Conservation (phyloP, 2,113 vertebrate genomes). For the Paedocypris sp. region DNA sequence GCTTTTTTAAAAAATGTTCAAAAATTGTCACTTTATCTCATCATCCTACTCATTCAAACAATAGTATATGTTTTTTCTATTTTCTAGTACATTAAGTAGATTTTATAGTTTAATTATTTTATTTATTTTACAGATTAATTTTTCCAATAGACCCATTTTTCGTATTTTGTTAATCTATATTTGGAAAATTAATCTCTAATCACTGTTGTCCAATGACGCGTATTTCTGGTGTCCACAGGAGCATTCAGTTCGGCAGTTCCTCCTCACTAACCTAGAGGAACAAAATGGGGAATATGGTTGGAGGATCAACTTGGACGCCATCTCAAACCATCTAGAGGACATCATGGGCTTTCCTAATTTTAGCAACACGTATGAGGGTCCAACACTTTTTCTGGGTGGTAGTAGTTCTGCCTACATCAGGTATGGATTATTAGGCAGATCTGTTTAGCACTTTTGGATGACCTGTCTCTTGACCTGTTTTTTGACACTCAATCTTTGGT, state of each 20-base stretch:
- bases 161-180: no score
- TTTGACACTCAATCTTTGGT: not conserved
- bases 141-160: no score
- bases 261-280: slow-evolving; percentile 86
- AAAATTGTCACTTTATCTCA: no score
- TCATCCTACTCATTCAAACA: no score
- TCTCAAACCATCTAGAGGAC: slow-evolving; percentile 66
- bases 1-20: no score
- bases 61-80: no score
- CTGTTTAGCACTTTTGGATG: no score
- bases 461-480: not conserved
- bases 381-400: slow-evolving; percentile 81
- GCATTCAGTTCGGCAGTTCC: slow-evolving; percentile 71
- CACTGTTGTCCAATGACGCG: not conserved
- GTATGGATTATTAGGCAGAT: slow-evolving; percentile 46
- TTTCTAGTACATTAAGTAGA: no score
- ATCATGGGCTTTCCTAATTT: slow-evolving; percentile 73
- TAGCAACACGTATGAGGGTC: slow-evolving; percentile 63
- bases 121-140: no score
- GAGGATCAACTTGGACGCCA: slow-evolving; percentile 82
- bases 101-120: no score
- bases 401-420: slow-evolving; percentile 77
- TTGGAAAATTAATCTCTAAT: no score
- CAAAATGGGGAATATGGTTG: slow-evolving; percentile 66
- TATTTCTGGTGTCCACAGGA: slow-evolving; percentile 50